Base-by-base conservation (phyloP, 2,797 vertebrate genomes). In the Poecile montanus region DNA sequence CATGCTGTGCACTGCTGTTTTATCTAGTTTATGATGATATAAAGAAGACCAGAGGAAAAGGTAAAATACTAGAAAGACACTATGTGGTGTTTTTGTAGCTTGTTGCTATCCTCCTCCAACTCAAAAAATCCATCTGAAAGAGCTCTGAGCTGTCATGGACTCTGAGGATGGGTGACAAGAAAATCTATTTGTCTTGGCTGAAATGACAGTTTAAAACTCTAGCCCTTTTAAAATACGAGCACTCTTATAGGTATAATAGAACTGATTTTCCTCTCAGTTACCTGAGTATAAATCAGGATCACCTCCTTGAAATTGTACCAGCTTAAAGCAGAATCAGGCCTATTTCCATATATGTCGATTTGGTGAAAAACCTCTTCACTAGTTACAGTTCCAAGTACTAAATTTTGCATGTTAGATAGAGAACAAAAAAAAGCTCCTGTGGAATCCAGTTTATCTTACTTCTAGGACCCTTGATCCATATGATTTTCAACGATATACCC, bases 141-240 rank as follows among this genome's bases (percentile, higher is more conserved):
- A 91, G 57, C 88, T 91, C 56, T 57, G 65, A 88, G 42, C 68
- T 87, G 82, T 89, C 90, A 89, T 50, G 40, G 76, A 32, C 36
- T 91, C 51, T 66, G 63, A 92, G 32, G 56, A 85, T 27, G 36
- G 56, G 45, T 93, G 94, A 95, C 94, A 95, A 91, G 76, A 92
- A 95, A 96, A 96, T 91, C 85, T 81, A 89, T 96, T 94, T 94
- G 61, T 83, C 95, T 89, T 89, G 61, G 67, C 44, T 71, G 42
- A 85, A 92, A 91, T 65, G 90, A 89, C 88, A 91, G 47, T 66
- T 87, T 90, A 91, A 90, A 93, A 84, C 44, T 73, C 82, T 23
- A 76, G 42, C 7, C 30, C 48, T 83, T 95, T 92, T 88, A 75
- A 81, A 84, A 89, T 78, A 90, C 0, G 1, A 62, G 10, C 48